Conservation (phyloP, 2,888 invertebrate species). For the Bellardia pandia region DNA sequence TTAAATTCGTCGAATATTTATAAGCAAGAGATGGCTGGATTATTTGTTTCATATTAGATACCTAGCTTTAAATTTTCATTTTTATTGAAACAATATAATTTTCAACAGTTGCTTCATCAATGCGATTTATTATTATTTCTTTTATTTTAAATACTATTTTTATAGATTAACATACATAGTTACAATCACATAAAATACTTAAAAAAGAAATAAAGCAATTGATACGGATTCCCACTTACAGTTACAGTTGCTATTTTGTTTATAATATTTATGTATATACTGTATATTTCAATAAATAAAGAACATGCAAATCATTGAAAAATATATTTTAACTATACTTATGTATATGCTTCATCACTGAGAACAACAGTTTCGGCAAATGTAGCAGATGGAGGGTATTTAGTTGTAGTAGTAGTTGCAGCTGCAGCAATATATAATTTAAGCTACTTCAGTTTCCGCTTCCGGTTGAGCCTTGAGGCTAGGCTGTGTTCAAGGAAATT, state of each 20-base stretch:
- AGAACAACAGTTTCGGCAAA: slow-evolving; percentile 38
- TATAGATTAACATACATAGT: slow-evolving; percentile 31
- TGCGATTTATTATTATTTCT: background rate
- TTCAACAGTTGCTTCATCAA: slow-evolving; percentile 12
- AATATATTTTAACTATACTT: slow-evolving; percentile 21
- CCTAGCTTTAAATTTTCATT: background rate
- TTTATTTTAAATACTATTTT: slow-evolving; percentile 19
- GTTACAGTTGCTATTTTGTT: background rate
- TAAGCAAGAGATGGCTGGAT: too few species aligned
- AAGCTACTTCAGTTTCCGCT: slow-evolving; percentile 77
- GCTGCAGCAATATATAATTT: slow-evolving; percentile 50
- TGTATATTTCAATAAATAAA: slow-evolving; percentile 57
- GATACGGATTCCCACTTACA: slow-evolving; percentile 56
- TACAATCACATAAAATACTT: slow-evolving; percentile 49
- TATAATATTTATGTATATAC: slow-evolving; percentile 9
- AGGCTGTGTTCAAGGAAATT: slow-evolving; percentile 74
- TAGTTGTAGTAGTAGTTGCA: background rate
- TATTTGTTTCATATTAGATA: too few species aligned
- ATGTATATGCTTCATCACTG: background rate
- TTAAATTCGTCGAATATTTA: too few species aligned
- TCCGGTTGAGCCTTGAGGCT: slow-evolving; percentile 80
- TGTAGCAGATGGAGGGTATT: background rate
- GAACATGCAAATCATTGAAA: slow-evolving; percentile 67
- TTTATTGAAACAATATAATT: slow-evolving; percentile 17
- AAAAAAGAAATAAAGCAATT: slow-evolving; percentile 66